phyloP scores from a whole-genome alignment of 2,113 vertebrate species.

The Epinephelus cyanopodus region DNA sequence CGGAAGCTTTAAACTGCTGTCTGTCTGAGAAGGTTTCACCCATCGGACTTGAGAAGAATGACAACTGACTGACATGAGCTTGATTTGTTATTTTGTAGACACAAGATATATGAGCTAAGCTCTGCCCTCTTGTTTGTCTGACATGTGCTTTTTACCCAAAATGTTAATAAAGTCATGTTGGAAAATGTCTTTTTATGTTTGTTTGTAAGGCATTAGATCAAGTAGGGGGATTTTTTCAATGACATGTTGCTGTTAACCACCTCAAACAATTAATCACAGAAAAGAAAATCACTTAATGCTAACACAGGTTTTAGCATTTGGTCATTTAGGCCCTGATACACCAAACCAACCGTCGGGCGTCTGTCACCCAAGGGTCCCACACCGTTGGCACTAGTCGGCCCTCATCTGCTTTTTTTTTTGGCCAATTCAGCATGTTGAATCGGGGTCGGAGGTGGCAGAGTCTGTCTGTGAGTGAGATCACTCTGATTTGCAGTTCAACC shows the following conservation, averaged over 20 bases:
- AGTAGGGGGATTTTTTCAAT: background rate
- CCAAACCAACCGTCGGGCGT: too few species aligned
- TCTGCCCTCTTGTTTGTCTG: constrained; percentile 17
- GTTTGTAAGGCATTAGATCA: background rate
- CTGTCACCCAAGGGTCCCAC: too few species aligned
- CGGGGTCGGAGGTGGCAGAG: too few species aligned
- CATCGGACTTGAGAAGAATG: constrained; percentile 28
- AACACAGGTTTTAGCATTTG: background rate
- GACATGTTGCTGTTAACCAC: background rate
- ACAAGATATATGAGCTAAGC: background rate
- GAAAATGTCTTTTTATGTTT: background rate
- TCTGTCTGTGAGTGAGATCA: too few species aligned
- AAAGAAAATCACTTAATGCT: background rate
- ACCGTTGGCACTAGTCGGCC: too few species aligned
- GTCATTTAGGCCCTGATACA: background rate
- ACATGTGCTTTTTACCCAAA: background rate
- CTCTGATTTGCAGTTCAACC: too few species aligned
- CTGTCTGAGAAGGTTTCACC: constrained; percentile 51
- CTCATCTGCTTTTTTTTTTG: too few species aligned
- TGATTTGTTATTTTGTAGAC: constrained; percentile 13
- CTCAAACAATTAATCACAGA: background rate
- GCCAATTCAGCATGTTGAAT: too few species aligned
- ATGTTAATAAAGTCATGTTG: background rate
- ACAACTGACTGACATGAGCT: constrained; percentile 13
- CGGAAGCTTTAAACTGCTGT: constrained; percentile 51